Evolutionary conservation across 2,113 vertebrate species (phyloP), one percentile per base, ranked within the genome.

Genomic region (Eptatretus burgeri): DNA sequence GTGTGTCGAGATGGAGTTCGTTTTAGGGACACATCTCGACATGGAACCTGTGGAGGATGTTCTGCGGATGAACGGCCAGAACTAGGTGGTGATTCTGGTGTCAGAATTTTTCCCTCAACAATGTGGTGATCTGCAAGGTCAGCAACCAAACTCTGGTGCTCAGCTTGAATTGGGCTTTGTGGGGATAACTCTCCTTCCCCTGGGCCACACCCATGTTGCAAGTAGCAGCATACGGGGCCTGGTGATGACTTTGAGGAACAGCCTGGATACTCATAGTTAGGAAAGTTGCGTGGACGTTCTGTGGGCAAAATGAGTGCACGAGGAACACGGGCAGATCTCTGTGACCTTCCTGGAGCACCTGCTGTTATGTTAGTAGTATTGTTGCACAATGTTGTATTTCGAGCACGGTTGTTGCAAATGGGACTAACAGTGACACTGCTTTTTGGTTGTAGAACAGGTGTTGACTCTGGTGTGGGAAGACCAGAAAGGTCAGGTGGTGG

Each of bases 381-480:
- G 12, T 60, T 60, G 56, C 20, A 17, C 27, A 41, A 41, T 41
- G 27, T 41, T 41, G 27, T 41, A 41, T 41, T 41, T 41, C 27
- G 27, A 41, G 27, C 27, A 41, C 27, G 27, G 27, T 41, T 41
- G 27, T 41, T 41, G 27, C 27, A 41, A 41, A 41, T 41, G 27
- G 27, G 27, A 20, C 56, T 60, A 20, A n/a, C 56, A 10, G 20
- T 20, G 56, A 20, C 12, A 20, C n/a, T 20, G 50, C 78, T 79
- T 74, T 94, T 96, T 67, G 88, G 91, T 41, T 88, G 88, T 64
- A 98, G 82, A 60, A 91, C 89, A 0, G 91, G 91, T 0, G 91
- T 98, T 2, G 91, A 96, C 68, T 98, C 91, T 0, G 91, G 91
- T 0, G 91, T 98, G 0, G 91, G 91, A 66, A 98, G 79, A 0